Evolutionary conservation across 2,797 vertebrate species (phyloP).

Genomic region (Chromobotia macracanthus): DNA sequence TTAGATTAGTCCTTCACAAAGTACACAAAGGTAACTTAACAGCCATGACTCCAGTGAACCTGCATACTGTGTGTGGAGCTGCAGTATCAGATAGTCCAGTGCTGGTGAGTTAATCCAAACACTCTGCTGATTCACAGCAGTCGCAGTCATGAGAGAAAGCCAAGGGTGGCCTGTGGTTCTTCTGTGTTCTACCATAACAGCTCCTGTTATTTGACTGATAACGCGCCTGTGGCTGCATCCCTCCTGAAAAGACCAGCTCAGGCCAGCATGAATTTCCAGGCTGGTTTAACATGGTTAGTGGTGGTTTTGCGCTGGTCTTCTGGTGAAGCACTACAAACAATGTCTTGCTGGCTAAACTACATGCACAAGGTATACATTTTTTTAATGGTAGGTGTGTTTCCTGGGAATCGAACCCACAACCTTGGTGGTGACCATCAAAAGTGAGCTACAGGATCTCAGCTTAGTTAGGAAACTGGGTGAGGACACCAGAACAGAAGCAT

Average conservation of each 20-base stretch:
- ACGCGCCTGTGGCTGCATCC: neutral
- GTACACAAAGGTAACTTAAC: constrained; percentile 37
- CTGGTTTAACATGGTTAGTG: neutral
- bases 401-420: neutral
- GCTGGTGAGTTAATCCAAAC: constrained; percentile 20
- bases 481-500: neutral
- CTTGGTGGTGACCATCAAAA: neutral
- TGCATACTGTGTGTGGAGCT: neutral
- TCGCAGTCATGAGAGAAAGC: neutral
- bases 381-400: no score
- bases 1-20: constrained; percentile 26
- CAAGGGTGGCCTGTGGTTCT: neutral
- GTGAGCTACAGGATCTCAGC: no score
- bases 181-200: constrained; percentile 2
- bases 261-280: neutral
- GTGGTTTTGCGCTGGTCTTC: neutral
- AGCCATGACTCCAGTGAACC: constrained; percentile 29
- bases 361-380: no score
- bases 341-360: neutral
- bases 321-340: neutral
- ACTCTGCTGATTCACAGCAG: constrained; percentile 22
- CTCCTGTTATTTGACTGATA: neutral
- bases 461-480: neutral
- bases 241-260: no score
- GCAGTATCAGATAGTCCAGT: constrained; percentile 13